Base-by-base conservation (phyloP, 2,113 vertebrate genomes). In the Acanthochromis polyacanthus region DNA sequence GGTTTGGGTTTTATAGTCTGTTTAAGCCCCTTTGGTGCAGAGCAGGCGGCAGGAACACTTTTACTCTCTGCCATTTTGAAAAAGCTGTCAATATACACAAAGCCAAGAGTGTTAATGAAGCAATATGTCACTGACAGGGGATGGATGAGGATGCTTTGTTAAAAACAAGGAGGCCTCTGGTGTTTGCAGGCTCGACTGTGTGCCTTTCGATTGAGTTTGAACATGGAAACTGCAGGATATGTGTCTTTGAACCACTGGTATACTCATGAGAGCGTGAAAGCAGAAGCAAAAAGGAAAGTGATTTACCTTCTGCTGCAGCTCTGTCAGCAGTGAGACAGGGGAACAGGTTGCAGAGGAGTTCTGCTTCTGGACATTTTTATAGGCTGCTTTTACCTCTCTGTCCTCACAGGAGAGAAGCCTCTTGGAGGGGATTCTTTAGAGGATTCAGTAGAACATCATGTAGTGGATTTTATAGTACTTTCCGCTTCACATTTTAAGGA, bases 51-150 rank as follows among this genome's bases (percentile, higher is more conserved):
- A 51, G 57, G 7, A 81, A 74, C 81, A 80, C 82, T 82, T 75
- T 86, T 82, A 82, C 80, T 81, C 75, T 63, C 60, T 84, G 67
- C 87, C 83, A 81, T 85, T 83, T 81, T 80, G 60, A 82, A 51
- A 83, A 85, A 85, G 52, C 55, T 78, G 80, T 85, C 80, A 83
- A 74, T 85, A 79, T 23, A 64, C 75, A 82, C 78, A 52, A 79
- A 89, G 76, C 76, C 75, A 57, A 81, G 79, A 74, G 72, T 71
- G 80, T 78, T 89, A 89, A 90, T 78, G 75, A 87, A 82, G 82
- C 78, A 75, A 78, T 82, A 74, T 69, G 78, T 86, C 73, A 62
- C 38, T 65, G 80, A 70, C 82, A 40, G 55, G 57, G 40, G 62
- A 77, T 17, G 62, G 76, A 79, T 32, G 56, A 62, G 58, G 77